Conservation (phyloP, 92 coral and sea anemone species). For the Micromussa lordhowensis region DNA sequence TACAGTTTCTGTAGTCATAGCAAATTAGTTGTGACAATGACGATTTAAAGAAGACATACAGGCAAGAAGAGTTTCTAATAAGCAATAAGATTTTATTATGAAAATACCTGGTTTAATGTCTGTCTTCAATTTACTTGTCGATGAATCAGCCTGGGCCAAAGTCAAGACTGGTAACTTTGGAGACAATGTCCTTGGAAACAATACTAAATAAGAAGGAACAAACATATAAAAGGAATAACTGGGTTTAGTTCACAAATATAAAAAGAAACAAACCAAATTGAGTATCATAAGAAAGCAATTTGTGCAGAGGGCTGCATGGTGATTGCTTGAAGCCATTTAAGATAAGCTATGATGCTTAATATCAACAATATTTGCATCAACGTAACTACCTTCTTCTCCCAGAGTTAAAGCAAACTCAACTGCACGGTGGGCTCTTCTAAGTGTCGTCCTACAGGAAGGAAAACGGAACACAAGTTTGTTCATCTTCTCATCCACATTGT, state of each 20-base stretch:
- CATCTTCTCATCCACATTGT: neutral
- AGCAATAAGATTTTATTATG: neutral
- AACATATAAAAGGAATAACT: too few relatives aligned
- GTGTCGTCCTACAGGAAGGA: slow-evolving; percentile 63
- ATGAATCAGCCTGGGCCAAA: slow-evolving; percentile 28
- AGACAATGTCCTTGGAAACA: slow-evolving; percentile 81
- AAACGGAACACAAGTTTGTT: neutral
- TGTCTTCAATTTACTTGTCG: neutral
- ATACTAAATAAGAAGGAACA: slow-evolving; percentile 51
- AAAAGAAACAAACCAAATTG: too few relatives aligned
- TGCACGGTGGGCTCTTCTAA: slow-evolving; percentile 91
- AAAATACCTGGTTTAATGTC: neutral
- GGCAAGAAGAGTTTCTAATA: too few relatives aligned
- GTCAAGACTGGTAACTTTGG: slow-evolving; percentile 82
- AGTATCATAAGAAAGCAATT: neutral
- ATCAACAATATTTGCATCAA: neutral
- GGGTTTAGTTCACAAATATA: too few relatives aligned
- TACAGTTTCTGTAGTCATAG: neutral
- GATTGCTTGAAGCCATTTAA: too few relatives aligned
- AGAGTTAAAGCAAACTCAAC: slow-evolving; percentile 83
- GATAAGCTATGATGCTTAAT: too few relatives aligned
- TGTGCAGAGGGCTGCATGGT: too few relatives aligned
- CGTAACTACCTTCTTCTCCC: slow-evolving; percentile 73
- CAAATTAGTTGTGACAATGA: neutral
- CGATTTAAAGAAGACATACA: neutral